Conservation (phyloP, 2,113 vertebrate genomes). For the Halcyon malimbica region DNA sequence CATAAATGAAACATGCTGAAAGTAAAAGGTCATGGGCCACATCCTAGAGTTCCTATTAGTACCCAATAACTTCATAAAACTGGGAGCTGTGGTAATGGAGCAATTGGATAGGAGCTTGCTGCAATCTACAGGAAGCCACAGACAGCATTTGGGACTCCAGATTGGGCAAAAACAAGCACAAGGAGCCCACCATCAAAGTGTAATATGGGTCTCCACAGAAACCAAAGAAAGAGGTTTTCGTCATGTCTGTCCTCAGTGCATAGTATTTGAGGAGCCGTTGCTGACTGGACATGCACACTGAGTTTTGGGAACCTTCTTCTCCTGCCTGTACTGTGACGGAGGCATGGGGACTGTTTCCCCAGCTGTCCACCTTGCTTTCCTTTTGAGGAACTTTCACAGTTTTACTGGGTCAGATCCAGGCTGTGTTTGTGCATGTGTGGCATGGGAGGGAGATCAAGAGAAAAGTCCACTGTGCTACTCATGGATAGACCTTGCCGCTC, state of each 20-base stretch:
- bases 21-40: background rate
- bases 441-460: background rate
- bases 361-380: background rate
- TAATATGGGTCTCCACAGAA: background rate
- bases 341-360: fast-evolving
- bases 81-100: background rate
- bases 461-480: background rate
- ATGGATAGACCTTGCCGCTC: background rate
- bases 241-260: background rate
- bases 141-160: background rate
- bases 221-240: background rate
- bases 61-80: background rate
- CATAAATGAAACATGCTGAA: slow-evolving; percentile 31
- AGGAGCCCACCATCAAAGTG: background rate
- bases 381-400: background rate
- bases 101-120: background rate
- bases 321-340: fast-evolving
- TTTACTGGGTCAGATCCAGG: background rate
- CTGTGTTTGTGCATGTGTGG: background rate
- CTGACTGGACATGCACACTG: fast-evolving
- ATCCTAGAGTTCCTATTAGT: slow-evolving; percentile 4
- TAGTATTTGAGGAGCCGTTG: background rate
- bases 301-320: background rate
- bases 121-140: background rate
- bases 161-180: fast-evolving